phyloP scores from a whole-genome alignment of 2,113 vertebrate genomes.

The Anas platyrhynchos region DNA sequence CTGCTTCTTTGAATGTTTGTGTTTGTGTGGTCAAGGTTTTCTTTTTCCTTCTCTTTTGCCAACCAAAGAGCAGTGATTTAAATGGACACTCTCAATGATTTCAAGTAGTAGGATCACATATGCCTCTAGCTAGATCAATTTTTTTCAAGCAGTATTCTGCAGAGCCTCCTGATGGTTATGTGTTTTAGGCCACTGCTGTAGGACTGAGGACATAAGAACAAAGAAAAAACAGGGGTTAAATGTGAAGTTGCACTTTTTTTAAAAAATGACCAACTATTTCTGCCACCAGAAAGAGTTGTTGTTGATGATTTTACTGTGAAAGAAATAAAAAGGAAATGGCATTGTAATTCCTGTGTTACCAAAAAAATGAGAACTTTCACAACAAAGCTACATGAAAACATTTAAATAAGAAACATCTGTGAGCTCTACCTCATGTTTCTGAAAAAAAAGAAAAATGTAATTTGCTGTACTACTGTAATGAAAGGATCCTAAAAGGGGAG shows the following conservation, averaged over 20 bases:
- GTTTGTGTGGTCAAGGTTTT: neutral
- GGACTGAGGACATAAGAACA: neutral
- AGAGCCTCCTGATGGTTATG: neutral
- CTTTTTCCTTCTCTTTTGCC: neutral
- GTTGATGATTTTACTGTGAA: neutral
- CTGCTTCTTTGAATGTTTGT: neutral
- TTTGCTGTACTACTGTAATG: neutral
- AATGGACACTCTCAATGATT: slow-evolving; percentile 7
- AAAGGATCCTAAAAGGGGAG: neutral
- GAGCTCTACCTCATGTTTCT: neutral
- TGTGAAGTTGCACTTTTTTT: neutral
- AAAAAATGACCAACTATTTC: neutral
- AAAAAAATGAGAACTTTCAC: neutral
- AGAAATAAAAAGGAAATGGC: neutral
- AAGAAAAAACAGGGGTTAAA: neutral
- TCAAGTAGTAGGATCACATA: neutral
- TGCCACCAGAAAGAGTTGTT: neutral
- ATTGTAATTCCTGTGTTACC: neutral
- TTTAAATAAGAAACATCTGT: neutral
- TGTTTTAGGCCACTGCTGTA: neutral
- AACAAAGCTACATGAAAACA: neutral
- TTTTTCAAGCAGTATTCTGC: neutral
- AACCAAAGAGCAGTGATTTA: slow-evolving; percentile 26
- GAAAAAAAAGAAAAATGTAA: neutral
- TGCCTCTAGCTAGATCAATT: neutral